Conservation (phyloP, 1,140 invertebrate species). For the Drosophila sulfurigaster region DNA sequence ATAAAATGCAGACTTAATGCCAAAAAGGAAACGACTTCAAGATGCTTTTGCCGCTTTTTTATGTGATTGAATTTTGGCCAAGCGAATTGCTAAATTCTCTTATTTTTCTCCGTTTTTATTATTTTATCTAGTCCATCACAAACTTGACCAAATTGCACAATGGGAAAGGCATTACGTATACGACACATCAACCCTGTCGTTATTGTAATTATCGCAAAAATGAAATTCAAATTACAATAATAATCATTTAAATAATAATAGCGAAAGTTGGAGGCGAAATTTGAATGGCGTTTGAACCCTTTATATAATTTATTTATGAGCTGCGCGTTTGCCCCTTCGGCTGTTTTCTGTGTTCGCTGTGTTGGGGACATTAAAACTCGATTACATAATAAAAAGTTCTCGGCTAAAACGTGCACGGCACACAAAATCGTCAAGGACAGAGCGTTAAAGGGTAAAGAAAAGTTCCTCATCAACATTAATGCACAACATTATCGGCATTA, state of each 20-base stretch:
- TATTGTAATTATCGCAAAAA: conserved; percentile 30
- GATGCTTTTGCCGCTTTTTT: conserved; percentile 4
- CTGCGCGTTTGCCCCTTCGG: conserved; percentile 30
- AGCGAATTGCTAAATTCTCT: not conserved
- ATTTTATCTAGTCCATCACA: not conserved
- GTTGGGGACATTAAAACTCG: conserved; percentile 66
- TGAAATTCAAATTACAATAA: conserved; percentile 46
- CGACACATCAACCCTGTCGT: conserved; percentile 22
- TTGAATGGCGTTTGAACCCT: conserved; percentile 53
- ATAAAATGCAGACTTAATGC: conserved; percentile 32
- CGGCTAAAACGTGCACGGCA: conserved; percentile 61
- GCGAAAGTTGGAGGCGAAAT: conserved; percentile 52
- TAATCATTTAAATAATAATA: conserved; percentile 60
- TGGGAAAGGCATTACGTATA: conserved; percentile 37
- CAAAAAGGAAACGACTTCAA: conserved; percentile 18
- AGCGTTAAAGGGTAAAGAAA: not conserved
- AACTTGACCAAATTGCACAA: not conserved
- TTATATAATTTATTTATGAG: conserved; percentile 73
- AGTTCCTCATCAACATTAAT: conserved; percentile 22
- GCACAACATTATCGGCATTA: conserved; percentile 4
- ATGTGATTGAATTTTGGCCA: conserved; percentile 9
- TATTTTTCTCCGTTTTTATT: not conserved
- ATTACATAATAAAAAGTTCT: conserved; percentile 78
- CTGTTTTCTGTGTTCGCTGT: not conserved
- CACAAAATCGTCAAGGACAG: conserved; percentile 43